Percentiles rank a stretch among this genome's conserved stretches.
Conservation (phyloP, 2,888 invertebrate species). For the Proisotoma minuta region DNA sequence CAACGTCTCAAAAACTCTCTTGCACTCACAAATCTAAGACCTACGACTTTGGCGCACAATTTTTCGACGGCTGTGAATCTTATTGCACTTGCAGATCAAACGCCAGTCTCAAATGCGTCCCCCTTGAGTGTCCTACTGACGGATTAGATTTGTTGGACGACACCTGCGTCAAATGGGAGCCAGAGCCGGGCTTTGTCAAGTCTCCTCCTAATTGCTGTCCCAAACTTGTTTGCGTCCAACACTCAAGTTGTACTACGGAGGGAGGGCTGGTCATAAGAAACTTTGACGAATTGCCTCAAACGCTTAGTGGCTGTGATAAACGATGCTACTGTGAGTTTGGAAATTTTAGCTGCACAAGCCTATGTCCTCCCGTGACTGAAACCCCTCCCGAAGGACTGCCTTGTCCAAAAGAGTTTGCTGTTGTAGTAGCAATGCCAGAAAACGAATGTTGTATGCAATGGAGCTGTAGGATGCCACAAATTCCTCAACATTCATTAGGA, state of each 20-base stretch:
- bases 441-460: constrained; percentile 83
- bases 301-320: constrained; percentile 70
- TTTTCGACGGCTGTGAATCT: constrained; percentile 75
- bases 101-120: constrained; percentile 67
- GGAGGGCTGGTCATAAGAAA: constrained; percentile 64
- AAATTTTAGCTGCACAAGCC: constrained; percentile 74
- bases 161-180: constrained; percentile 80
- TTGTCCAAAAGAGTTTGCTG: constrained; percentile 63
- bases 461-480: constrained; percentile 53
- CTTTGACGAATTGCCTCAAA: constrained; percentile 74
- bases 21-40: constrained; percentile 50
- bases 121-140: constrained; percentile 75
- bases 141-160: constrained; percentile 80
- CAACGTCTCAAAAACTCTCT: constrained; percentile 23
- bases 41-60: constrained; percentile 59
- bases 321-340: constrained; percentile 80
- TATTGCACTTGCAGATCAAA: constrained; percentile 69
- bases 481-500: not conserved
- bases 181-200: constrained; percentile 67
- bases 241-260: constrained; percentile 74
- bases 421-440: constrained; percentile 63
- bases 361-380: constrained; percentile 71
- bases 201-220: constrained; percentile 77
- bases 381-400: constrained; percentile 69
- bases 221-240: constrained; percentile 69